A percentile compares a stretch with the other conserved stretches of the same genome.
Conservation (phyloP, 2,888 invertebrate genomes). For the Pseudoips prasinana region DNA sequence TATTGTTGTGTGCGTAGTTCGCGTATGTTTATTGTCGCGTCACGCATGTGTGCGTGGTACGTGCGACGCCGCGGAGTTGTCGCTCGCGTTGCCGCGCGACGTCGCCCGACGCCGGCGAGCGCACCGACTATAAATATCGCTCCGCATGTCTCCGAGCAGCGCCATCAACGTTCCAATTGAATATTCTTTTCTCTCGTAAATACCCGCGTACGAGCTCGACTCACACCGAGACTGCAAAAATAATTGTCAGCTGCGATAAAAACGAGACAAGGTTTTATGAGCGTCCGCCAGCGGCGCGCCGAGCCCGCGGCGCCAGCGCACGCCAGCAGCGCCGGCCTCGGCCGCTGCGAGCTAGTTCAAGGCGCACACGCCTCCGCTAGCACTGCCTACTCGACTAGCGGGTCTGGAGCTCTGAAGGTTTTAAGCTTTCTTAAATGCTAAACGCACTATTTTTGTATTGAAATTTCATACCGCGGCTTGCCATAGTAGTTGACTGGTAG, state of each 20-base stretch:
- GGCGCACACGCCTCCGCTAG: conserved; percentile 1
- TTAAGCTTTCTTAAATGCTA: too few species aligned
- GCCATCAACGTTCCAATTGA: conserved; percentile 34
- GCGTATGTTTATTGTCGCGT: conserved; percentile 24
- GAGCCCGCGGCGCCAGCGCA: conserved; percentile 74
- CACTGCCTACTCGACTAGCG: too few species aligned
- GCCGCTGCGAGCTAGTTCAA: conserved; percentile 10
- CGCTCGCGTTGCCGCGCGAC: not conserved
- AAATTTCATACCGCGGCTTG: too few species aligned
- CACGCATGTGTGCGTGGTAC: conserved; percentile 20
- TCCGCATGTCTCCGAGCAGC: conserved; percentile 24
- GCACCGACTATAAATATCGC: conserved; percentile 26
- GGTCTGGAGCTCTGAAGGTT: too few species aligned
- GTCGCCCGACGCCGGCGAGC: too few species aligned
- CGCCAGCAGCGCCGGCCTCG: too few species aligned
- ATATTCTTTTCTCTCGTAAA: conserved; percentile 13
- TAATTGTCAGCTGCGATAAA: conserved; percentile 4
- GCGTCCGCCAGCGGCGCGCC: not conserved
- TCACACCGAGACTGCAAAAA: conserved; percentile 6
- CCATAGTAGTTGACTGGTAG: too few species aligned
- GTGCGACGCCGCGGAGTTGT: conserved; percentile 1
- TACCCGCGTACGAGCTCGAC: conserved; percentile 2
- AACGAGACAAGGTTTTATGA: conserved; percentile 1
- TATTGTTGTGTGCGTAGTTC: conserved; percentile 36
- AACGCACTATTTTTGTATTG: too few species aligned